Conservation (phyloP, 1,140 invertebrate genomes). For the Mesaphorura yosii region DNA sequence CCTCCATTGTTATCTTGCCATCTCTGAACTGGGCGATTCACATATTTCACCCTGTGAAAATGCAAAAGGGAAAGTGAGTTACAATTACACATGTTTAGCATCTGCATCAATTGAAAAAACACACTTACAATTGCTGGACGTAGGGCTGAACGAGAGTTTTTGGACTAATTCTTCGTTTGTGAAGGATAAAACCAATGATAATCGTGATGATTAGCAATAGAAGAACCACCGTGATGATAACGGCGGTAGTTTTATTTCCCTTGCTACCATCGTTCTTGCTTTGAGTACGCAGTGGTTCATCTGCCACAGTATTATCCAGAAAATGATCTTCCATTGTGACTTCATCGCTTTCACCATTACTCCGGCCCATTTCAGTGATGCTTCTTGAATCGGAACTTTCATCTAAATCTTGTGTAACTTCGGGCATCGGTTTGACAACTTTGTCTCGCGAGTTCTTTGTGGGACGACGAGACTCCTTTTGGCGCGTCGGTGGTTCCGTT, state of each 20-base stretch:
- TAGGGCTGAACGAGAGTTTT: conserved; percentile 25
- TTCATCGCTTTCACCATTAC: too few relatives aligned
- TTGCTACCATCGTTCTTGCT: too few relatives aligned
- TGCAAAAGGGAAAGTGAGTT: not conserved
- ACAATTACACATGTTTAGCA: not conserved
- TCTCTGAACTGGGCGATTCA: conserved; percentile 20
- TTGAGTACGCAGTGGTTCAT: too few relatives aligned
- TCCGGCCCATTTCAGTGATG: too few relatives aligned
- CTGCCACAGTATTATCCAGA: too few relatives aligned
- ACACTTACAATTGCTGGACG: conserved; percentile 24
- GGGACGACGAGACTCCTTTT: too few relatives aligned
- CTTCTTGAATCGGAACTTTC: too few relatives aligned
- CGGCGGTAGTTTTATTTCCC: conserved; percentile 13
- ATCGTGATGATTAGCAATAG: not conserved
- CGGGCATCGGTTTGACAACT: too few relatives aligned
- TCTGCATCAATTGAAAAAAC: not conserved
- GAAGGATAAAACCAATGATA: conserved; percentile 4
- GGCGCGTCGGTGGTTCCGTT: too few relatives aligned
- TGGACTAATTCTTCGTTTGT: conserved; percentile 15
- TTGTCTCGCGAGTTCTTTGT: too few relatives aligned
- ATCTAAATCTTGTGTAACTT: too few relatives aligned
- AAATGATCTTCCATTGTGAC: too few relatives aligned
- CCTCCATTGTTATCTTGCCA: conserved; percentile 4
- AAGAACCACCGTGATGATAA: not conserved
- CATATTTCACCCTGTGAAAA: conserved; percentile 24